Evolutionary conservation across 1,140 invertebrate genomes (phyloP), one percentile per base, ranked within the genome.

Genomic region (Lasioglossum baleicum): DNA sequence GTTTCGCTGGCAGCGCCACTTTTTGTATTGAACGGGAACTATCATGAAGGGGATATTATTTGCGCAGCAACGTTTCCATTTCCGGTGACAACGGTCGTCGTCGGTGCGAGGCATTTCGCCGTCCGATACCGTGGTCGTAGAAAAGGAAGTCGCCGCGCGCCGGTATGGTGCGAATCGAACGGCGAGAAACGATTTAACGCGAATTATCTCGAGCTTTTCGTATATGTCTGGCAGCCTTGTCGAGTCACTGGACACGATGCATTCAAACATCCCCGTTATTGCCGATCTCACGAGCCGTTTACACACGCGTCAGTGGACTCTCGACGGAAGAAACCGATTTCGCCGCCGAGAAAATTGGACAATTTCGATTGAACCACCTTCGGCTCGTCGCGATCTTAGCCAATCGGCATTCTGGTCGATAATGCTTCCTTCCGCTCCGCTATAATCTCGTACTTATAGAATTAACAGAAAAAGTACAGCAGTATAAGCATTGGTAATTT

Each of bases 21-120:
- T 44, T 66, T 66, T 66, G 35, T 66, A 66, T 66, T 40, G 7
- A 22, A 7, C 2, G 26, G 7, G 64, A 22, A 13, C 40, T 40
- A 66, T 66, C 64, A 44, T 22, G 20, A 66, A 66, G 42, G 17
- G 64, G 64, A 48, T 66, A 66, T 66, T 66, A 66, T 66, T 66
- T 20, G 40, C 64, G 7, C 42, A 22, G 20, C 42, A 44, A 44
- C 20, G 64, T 66, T 66, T 66, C 42, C 40, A 66, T 66, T 66
- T 66, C 64, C 64, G 7, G 40, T n/a, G 35, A 44, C 7, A 48
- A 44, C 10, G 22, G 17, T 3, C 8, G 63, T 65, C 35, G 17
- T 8, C 0, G 42, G 35, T 7, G 63, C 35, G 63, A 40, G 31
- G 0, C 61, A 40, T 13, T 64, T 64, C 61, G 31, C 13, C 61